phyloP scores from a whole-genome alignment of 2,797 vertebrate species.

The Toxotes lorentzi region DNA sequence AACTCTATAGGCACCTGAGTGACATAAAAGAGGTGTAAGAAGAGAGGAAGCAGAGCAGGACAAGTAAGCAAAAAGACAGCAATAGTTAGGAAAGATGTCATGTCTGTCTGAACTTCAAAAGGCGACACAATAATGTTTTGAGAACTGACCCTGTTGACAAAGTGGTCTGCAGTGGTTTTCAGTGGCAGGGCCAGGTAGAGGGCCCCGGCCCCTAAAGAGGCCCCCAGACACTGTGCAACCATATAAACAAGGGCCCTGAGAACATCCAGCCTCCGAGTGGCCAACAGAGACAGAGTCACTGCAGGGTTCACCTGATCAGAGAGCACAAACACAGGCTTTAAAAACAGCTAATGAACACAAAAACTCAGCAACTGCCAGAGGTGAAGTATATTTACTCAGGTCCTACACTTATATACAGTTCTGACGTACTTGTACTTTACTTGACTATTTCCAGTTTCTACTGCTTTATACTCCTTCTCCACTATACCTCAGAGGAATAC shows the following conservation, averaged over 20 bases:
- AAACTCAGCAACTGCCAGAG: neutral
- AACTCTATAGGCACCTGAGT: constrained; percentile 82
- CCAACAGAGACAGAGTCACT: constrained; percentile 87
- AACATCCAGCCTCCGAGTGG: constrained; percentile 84
- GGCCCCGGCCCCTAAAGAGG: constrained; percentile 80
- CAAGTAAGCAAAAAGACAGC: neutral
- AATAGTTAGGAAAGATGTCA: neutral
- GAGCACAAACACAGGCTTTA: constrained; percentile 7
- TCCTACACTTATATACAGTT: neutral
- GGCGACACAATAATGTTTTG: neutral
- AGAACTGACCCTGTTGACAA: constrained; percentile 83
- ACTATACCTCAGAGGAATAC: neutral
- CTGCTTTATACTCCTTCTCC: neutral
- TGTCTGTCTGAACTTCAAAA: neutral
- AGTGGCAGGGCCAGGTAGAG: constrained; percentile 83
- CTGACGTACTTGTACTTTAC: too few species aligned
- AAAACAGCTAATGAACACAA: neutral
- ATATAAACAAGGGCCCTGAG: constrained; percentile 79
- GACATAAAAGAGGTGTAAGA: neutral
- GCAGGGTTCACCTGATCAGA: constrained; percentile 87
- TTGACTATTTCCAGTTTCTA: neutral
- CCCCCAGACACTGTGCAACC: constrained; percentile 88
- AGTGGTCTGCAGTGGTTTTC: constrained; percentile 72
- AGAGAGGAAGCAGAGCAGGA: neutral
- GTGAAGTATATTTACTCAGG: neutral